Base-by-base conservation (phyloP, 1,140 invertebrate species). In the Cotesia glomerata region DNA sequence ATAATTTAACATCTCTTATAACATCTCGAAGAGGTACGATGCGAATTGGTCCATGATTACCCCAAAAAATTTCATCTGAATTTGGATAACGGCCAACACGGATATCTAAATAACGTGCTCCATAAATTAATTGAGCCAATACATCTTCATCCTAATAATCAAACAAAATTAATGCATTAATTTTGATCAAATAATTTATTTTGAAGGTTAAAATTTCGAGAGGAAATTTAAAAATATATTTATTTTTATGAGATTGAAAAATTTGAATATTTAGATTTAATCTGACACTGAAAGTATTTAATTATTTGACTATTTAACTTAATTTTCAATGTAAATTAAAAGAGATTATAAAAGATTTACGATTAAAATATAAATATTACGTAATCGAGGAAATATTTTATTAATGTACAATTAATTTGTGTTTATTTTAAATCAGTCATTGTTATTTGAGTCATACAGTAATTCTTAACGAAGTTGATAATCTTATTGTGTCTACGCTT, bases 101-200 rank as follows among this genome's bases (percentile, higher is more conserved):
- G 32, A 92, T 86, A 74, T 92, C 91, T 70, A 91, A 75, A 70
- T 91, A 91, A 16, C 91, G 82, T 1, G 88, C 86, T 0, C 91
- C 91, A 73, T 90, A 88, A 73, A 90, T 81, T 16, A 91, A 74
- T 78, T 91, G 91, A 2, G 84, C 83, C 4, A 89, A 81, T n/a
- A 91, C 86, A 74, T 89, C 83, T 68, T 91, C 88, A 72, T 91
- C 90, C 83, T 92, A 88, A 39, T 16, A 61, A 72, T 74, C 59
- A 74, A 54, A 49, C 16, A 65, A 45, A 45, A 51, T 52, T 58
- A 3, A 66, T 66, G 54, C 63, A 34, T 26, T 14, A 56, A 49
- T 49, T 16, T 51, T 51, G 49, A 65, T 16, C 9, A 65, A 39
- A 65, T 26, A 1, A 59, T 7, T 9, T 9, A 49, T 65, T 9